A percentile compares a stretch with the other conserved stretches of the same genome.
phyloP scores from a whole-genome alignment of 2,888 invertebrate genomes.

The Tachina lurida region DNA sequence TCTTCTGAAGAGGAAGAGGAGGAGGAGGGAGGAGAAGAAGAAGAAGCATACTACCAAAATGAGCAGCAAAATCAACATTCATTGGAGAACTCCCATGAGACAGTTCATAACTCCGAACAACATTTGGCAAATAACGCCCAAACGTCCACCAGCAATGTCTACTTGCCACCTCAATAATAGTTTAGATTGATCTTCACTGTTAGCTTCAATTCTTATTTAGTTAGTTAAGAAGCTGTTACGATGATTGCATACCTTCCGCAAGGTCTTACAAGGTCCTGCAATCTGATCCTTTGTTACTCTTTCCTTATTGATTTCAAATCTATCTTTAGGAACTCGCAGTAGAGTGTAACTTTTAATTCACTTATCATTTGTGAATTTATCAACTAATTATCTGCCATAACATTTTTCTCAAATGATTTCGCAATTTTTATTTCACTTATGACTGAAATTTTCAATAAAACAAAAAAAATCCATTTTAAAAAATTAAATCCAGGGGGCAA shows the following conservation, averaged over 20 bases:
- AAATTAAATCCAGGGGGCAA: too few species aligned
- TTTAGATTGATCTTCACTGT: slow-evolving; percentile 77
- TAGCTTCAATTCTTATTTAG: slow-evolving; percentile 77
- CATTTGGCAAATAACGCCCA: slow-evolving; percentile 61
- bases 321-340: slow-evolving; percentile 4
- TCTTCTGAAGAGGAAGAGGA: slow-evolving; percentile 77
- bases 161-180: slow-evolving; percentile 77
- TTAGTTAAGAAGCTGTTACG: slow-evolving; percentile 77
- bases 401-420: not conserved
- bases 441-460: too few species aligned
- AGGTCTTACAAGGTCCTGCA: not conserved
- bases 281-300: slow-evolving; percentile 50
- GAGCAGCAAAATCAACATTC: slow-evolving; percentile 70
- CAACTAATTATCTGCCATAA: slow-evolving; percentile 35
- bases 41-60: slow-evolving; percentile 67
- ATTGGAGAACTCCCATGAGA: slow-evolving; percentile 25
- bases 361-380: slow-evolving; percentile 16
- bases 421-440: not conserved
- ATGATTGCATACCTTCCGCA: slow-evolving; percentile 46
- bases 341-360: slow-evolving; percentile 32
- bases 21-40: slow-evolving; percentile 73
- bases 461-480: slow-evolving; percentile 17
- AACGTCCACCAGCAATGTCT: slow-evolving; percentile 74
- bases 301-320: not conserved
- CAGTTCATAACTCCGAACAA: slow-evolving; percentile 9